A percentile compares a stretch with the other conserved stretches of the same genome.
These are phyloP conservation scores for Bufo bufo DNA, from an alignment of 2,113 vertebrate species.

Conservation along the genomic window DNA sequence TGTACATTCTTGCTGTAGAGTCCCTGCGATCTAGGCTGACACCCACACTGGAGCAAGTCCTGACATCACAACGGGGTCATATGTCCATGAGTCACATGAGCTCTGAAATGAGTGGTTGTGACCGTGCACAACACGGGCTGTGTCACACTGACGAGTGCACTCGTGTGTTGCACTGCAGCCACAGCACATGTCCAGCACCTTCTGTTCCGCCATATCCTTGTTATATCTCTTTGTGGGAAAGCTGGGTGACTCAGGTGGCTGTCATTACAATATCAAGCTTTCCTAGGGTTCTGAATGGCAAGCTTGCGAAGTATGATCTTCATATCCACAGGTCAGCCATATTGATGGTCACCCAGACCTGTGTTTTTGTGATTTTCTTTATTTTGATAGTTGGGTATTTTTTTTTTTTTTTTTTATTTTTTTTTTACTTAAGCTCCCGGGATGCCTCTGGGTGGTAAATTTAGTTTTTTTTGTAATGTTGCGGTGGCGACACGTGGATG, in stretches of 20 bases:
- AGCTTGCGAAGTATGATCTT: no score
- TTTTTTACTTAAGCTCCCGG: neutral
- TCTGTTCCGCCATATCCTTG: no score
- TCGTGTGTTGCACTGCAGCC: neutral
- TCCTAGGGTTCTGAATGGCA: neutral
- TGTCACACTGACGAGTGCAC: neutral
- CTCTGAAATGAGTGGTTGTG: constrained; percentile 29
- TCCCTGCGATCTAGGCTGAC: neutral
- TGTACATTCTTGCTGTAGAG: neutral
- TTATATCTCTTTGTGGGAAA: neutral
- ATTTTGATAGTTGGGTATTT: neutral
- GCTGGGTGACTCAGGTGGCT: neutral
- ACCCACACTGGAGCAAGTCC: neutral
- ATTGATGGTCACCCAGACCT: no score
- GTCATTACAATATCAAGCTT: neutral
- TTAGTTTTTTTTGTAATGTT: neutral
- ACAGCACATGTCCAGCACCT: neutral
- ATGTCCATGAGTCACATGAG: constrained; percentile 49
- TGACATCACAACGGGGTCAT: constrained; percentile 24
- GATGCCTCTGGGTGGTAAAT: neutral
- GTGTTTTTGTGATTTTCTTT: no score
- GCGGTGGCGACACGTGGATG: neutral
- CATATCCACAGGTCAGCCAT: no score
- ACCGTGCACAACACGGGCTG: neutral
- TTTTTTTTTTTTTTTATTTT: neutral